Evolutionary conservation across 2,113 vertebrate genomes (phyloP).

Genomic region (Eulemur rufifrons): DNA sequence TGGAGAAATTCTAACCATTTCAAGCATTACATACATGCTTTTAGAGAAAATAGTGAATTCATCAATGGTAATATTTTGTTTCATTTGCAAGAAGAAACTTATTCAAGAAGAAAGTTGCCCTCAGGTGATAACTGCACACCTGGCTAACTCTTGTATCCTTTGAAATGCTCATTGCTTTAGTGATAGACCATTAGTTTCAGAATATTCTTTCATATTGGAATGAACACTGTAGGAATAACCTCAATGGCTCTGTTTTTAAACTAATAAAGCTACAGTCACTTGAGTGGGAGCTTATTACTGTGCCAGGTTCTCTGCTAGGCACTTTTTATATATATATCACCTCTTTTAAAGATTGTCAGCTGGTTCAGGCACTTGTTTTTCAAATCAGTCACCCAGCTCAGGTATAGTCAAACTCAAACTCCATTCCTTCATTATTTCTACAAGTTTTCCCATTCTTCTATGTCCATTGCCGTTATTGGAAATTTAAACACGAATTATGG

Average conservation of each 20-base stretch:
- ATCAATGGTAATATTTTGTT: slow-evolving; percentile 3
- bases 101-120: slow-evolving; percentile 37
- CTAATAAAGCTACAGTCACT: neutral
- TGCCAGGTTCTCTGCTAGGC: neutral
- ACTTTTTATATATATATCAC: neutral
- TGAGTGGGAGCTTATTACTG: neutral
- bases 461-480: neutral
- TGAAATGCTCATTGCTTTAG: neutral
- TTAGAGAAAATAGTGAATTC: slow-evolving; percentile 3
- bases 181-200: neutral
- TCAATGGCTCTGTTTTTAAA: slow-evolving; percentile 19
- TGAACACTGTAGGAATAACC: neutral
- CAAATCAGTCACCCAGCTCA: neutral
- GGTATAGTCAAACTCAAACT: neutral
- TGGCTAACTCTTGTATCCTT: slow-evolving; percentile 21
- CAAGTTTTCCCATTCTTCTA: neutral
- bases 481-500: neutral
- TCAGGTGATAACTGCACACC: slow-evolving; percentile 34
- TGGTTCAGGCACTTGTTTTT: neutral
- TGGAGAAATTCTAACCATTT: neutral
- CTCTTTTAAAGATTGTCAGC: neutral
- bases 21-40: neutral
- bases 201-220: neutral
- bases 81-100: slow-evolving; percentile 54
- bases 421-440: neutral